Evolutionary conservation across 1,140 invertebrate species (phyloP), one percentile per base, ranked within the genome.

Genomic region (Drosophila mauritiana): DNA sequence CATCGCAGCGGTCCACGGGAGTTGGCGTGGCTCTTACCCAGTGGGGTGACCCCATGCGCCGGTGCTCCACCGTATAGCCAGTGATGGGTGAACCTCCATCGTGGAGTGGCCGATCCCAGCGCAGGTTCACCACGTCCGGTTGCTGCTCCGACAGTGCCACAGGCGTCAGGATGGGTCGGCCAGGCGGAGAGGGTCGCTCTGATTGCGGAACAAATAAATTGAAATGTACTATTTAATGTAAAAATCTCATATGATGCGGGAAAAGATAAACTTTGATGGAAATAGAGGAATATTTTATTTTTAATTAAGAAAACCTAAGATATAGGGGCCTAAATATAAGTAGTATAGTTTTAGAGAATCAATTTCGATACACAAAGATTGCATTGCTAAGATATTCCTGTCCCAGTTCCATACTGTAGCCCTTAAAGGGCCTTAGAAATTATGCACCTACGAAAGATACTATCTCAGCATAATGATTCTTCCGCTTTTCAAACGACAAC

Each of bases 21-120:
- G 94, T 93, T 8, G 96, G 95, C 8, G 95, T 95, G 2, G 96
- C 95, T 68, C 95, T 94, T 7, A 96, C 94, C 96, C 96, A 97
- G 58, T 96, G 94, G 1, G 95, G 93, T 0, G 96, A 95, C 4
- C 96, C 96, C 39, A 96, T 94, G 45, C 96, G 94, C 54, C 96
- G 94, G 92, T 97, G 96, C 91, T 97, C 96, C 27, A 97, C 96
- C 43, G 96, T 93, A 76, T 97, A 97, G 3, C 96, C 97, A 54
- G 95, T 95, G 73, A 99, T 96, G 11, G 97, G 96, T 7, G 97
- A 96, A 22, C 98, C 98, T 31, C 98, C 98, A 93, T 98, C 97
- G 81, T 94, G 94, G 37, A 93, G 92, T 36, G 98, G 97, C 37
- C 96, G 94, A 59, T 95, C 94, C 98, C 98, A 98, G 72, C 95